These are phyloP conservation scores for Rhyacichthys aspro DNA, from an alignment of 2,797 vertebrate genomes.

Conservation along the genomic window DNA sequence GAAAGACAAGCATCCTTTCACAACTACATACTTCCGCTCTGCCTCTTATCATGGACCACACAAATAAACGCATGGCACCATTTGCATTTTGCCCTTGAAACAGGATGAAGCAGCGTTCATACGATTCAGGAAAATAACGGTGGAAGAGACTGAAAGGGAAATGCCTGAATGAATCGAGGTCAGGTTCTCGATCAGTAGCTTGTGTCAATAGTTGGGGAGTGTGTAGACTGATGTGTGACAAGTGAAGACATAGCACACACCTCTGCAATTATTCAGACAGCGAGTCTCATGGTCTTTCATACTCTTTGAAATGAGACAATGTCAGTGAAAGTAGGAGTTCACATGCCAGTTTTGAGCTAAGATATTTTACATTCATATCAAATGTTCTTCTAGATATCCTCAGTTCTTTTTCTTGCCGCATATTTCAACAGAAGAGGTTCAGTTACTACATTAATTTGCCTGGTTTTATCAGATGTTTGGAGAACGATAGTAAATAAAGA, in stretches of 20 bases:
- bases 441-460: constrained; percentile 30
- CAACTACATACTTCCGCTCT: constrained; percentile 38
- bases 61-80: constrained; percentile 36
- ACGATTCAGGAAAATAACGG: constrained; percentile 27
- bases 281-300: constrained; percentile 24
- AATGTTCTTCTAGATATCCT: constrained; percentile 48
- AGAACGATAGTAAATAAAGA: constrained; percentile 25
- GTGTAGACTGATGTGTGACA: constrained; percentile 19
- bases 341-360: constrained; percentile 50
- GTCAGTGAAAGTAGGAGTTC: constrained; percentile 56
- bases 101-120: constrained; percentile 30
- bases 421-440: constrained; percentile 37
- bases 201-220: constrained; percentile 3
- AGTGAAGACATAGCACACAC: constrained; percentile 13
- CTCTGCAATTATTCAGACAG: constrained; percentile 23
- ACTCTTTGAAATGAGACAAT: constrained; percentile 57
- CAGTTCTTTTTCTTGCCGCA: constrained; percentile 31
- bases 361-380: constrained; percentile 50
- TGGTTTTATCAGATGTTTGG: constrained; percentile 31
- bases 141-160: neutral
- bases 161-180: constrained; percentile 27
- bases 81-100: constrained; percentile 56
- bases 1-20: constrained; percentile 41
- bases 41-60: constrained; percentile 31
- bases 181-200: constrained; percentile 27